These are phyloP conservation scores for Orthosia gothica DNA, from an alignment of 2,888 invertebrate species.

Conservation along the genomic window DNA sequence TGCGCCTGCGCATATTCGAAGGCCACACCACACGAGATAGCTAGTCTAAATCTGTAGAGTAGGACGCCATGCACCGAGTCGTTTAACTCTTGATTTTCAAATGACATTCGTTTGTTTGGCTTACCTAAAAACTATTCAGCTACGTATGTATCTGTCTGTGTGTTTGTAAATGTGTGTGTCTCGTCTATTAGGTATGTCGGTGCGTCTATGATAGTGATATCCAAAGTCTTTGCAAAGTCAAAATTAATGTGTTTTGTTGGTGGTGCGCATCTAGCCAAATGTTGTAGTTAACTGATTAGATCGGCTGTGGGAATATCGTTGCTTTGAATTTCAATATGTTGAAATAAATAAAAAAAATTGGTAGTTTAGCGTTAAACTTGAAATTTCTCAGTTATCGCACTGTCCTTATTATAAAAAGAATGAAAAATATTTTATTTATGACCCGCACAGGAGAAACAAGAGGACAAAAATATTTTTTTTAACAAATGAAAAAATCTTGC, in stretches of 20 bases:
- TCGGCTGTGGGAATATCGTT: not conserved
- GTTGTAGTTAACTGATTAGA: not conserved
- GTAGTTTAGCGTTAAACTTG: not conserved
- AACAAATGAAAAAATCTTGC: no score
- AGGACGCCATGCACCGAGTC: conserved; percentile 58
- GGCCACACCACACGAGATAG: conserved; percentile 42
- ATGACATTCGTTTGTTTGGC: conserved; percentile 71
- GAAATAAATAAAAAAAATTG: not conserved
- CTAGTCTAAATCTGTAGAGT: conserved; percentile 37
- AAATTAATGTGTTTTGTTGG: conserved; percentile 26
- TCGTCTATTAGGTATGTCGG: conserved; percentile 31
- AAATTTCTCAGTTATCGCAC: not conserved
- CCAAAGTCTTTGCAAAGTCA: conserved; percentile 51
- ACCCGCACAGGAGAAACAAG: no score
- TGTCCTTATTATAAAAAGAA: no score
- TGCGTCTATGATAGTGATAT: conserved; percentile 37
- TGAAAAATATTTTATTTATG: no score
- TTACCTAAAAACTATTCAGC: conserved; percentile 67
- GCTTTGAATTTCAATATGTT: not conserved
- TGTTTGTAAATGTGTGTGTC: conserved; percentile 16
- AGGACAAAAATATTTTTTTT: no score
- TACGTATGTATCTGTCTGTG: conserved; percentile 23
- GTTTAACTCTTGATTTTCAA: conserved; percentile 79
- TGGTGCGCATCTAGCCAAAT: not conserved
- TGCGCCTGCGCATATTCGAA: conserved; percentile 42